phyloP scores from a whole-genome alignment of 2,113 vertebrate genomes.

The Notechis scutatus region DNA sequence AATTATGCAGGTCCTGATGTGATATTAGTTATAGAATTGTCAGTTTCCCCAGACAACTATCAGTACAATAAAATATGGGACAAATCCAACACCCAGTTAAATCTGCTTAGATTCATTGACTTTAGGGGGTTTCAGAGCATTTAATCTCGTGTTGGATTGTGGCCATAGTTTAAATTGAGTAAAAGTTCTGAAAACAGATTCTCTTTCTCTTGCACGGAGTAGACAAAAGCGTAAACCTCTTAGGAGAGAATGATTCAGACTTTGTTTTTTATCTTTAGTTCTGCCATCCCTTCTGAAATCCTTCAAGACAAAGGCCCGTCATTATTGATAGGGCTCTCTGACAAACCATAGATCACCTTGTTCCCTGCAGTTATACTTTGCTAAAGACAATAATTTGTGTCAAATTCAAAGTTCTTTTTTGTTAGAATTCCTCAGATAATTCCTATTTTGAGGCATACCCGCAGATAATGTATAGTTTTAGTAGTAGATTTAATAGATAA shows the following conservation, averaged over 20 bases:
- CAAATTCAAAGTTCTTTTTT: neutral
- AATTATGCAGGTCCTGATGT: neutral
- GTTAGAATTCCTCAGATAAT: neutral
- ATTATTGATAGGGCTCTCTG: neutral
- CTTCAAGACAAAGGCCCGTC: neutral
- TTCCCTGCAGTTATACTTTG: neutral
- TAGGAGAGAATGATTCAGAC: slow-evolving; percentile 6
- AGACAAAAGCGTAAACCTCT: slow-evolving; percentile 46
- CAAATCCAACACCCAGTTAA: neutral
- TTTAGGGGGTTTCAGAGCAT: slow-evolving; percentile 29
- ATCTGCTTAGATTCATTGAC: neutral
- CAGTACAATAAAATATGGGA: neutral
- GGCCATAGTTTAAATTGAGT: slow-evolving; percentile 50
- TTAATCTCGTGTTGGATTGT: slow-evolving; percentile 38
- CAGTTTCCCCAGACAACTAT: neutral
- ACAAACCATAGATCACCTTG: neutral
- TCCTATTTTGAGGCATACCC: neutral
- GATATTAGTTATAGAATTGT: neutral
- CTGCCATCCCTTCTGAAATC: slow-evolving; percentile 36
- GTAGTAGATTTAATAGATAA: neutral
- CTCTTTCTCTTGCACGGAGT: slow-evolving; percentile 36
- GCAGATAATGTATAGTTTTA: neutral
- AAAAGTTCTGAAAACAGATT: neutral
- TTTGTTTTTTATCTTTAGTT: slow-evolving; percentile 29
- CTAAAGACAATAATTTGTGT: neutral